Conservation (phyloP, 1,140 invertebrate species). For the Drosophila ercepeae region DNA sequence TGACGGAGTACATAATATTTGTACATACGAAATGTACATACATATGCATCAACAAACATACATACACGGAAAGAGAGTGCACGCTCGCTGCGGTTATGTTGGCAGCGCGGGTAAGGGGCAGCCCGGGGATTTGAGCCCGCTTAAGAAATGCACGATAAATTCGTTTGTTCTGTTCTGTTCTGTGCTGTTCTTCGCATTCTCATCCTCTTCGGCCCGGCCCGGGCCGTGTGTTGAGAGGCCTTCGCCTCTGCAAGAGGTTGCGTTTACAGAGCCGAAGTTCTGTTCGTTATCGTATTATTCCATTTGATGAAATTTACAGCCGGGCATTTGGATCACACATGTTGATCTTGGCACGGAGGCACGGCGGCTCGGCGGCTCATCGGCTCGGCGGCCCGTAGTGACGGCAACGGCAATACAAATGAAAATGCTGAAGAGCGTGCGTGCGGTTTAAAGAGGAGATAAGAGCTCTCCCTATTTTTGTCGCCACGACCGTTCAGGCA, state of each 20-base stretch:
- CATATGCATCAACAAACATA: background rate
- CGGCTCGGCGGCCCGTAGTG: too few relatives aligned
- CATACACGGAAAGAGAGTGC: background rate
- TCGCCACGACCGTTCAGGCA: conserved; percentile 26
- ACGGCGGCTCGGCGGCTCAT: too few relatives aligned
- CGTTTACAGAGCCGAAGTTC: conserved; percentile 36
- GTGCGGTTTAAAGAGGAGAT: conserved; percentile 42
- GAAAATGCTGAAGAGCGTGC: conserved; percentile 3
- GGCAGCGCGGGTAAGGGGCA: conserved; percentile 20
- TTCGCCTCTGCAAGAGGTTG: conserved; percentile 20
- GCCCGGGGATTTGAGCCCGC: conserved; percentile 70
- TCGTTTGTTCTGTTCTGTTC: conserved; percentile 4
- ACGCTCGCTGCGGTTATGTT: background rate
- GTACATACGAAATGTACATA: background rate
- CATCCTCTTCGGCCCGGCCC: conserved; percentile 17
- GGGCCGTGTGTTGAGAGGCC: conserved; percentile 20
- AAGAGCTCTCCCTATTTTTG: conserved; percentile 46
- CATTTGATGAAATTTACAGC: conserved; percentile 57
- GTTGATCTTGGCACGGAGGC: conserved; percentile 53
- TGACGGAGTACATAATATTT: background rate
- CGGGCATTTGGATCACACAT: conserved; percentile 77
- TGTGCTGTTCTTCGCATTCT: conserved; percentile 10
- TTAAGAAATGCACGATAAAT: conserved; percentile 34
- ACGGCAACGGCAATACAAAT: conserved; percentile 9
- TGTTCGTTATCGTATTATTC: conserved; percentile 57